Base-by-base conservation (phyloP, 2,797 vertebrate species). In the Ceryle rudis region DNA sequence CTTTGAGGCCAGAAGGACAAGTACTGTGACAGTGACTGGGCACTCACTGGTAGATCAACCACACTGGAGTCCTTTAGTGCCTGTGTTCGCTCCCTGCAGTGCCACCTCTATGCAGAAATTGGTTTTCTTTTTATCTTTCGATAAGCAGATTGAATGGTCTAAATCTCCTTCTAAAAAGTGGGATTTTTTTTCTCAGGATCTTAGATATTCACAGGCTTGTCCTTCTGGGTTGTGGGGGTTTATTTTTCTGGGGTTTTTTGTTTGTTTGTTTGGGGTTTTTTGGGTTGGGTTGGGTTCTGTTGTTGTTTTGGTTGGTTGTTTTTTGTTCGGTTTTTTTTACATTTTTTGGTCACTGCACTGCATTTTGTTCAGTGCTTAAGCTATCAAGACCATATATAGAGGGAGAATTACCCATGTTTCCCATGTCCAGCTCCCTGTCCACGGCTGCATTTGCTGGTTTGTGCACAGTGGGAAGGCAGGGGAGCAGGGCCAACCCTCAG, bases 371-470 rank as follows among this genome's bases (percentile, higher is more conserved):
- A 15, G 33, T 78, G n/a, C 29, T 35, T 62, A 14, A 39, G 62
- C 77, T 89, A 31, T 49, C 5, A 37, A 51, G 57, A 19, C 14
- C 2, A 8, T 15, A 12, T 2, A 16, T 2, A 54, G 1, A 20
- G 6, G 54, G 13, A 65, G 31, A 81, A 44, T 81, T n/a, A 17
- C 2, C 31, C 20, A 21, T 1, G 0, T 23, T 65, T n/a, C 33
- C 29, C 28, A 19, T 11, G 14, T 51, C 10, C 25, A 16, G 42
- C n/a, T 69, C 52, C 57, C 35, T 14, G 5, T 65, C 28, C 35
- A 31, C 46, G 2, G 37, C 58, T 72, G 29, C 7, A 2, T 55
- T 33, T 15, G 4, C 61, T 5, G 1, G 8, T 52, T 35, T 0
- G 0, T 41, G n/a, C 19, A 3, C 3, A 10, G 55, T 41, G 46